Evolutionary conservation across 2,888 invertebrate genomes (phyloP).

Genomic region (Diadegma fenestrale): DNA sequence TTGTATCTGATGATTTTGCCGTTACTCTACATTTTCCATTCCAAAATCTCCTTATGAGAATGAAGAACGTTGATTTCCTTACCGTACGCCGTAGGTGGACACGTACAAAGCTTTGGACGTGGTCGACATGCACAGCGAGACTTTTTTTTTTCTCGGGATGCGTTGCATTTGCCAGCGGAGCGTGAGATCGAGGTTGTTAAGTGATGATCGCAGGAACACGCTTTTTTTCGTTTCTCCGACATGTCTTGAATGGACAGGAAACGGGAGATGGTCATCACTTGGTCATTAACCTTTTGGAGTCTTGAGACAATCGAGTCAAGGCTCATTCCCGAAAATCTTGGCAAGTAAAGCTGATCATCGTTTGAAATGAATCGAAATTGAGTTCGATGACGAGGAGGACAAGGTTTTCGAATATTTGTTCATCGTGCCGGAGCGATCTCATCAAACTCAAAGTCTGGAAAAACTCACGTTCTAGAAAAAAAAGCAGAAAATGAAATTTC

Average conservation of each 20-base stretch:
- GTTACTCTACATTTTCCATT: too few species aligned
- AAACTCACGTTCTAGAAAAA: conserved; percentile 24
- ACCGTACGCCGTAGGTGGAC: conserved; percentile 42
- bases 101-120: conserved; percentile 40
- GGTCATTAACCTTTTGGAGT: conserved; percentile 69
- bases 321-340: conserved; percentile 56
- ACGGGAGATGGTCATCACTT: conserved; percentile 70
- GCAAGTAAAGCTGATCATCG: conserved; percentile 32
- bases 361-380: conserved; percentile 18
- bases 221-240: conserved; percentile 47
- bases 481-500: conserved; percentile 46
- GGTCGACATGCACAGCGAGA: conserved; percentile 23
- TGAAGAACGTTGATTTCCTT: neutral
- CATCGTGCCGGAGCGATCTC: conserved; percentile 22
- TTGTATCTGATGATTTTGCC: too few species aligned
- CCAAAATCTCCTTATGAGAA: too few species aligned
- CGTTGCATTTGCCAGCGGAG: conserved; percentile 57
- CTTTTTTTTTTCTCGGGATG: conserved; percentile 38
- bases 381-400: neutral
- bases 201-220: conserved; percentile 64
- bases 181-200: conserved; percentile 47
- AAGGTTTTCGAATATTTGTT: neutral
- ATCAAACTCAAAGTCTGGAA: neutral
- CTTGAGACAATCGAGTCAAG: conserved; percentile 66
- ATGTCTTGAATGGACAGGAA: conserved; percentile 68